These are phyloP conservation scores for Xestia xanthographa DNA, from an alignment of 2,888 invertebrate genomes.

Conservation along the genomic window DNA sequence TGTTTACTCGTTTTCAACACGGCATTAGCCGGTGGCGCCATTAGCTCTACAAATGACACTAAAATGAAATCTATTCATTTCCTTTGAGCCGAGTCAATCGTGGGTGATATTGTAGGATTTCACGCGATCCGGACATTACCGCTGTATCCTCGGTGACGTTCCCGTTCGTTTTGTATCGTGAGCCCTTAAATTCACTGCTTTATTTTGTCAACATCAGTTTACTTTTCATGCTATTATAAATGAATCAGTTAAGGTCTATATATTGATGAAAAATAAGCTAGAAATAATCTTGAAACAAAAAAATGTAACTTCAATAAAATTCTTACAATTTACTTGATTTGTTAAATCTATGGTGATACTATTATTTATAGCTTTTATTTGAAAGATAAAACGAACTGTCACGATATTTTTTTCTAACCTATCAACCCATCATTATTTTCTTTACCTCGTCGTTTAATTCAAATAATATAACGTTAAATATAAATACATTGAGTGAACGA, in stretches of 20 bases:
- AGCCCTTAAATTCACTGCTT: constrained; percentile 62
- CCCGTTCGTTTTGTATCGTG: constrained; percentile 68
- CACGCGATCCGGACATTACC: constrained; percentile 89
- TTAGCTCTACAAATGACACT: constrained; percentile 90
- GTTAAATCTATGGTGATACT: neutral
- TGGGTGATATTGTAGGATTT: constrained; percentile 86
- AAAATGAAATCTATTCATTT: constrained; percentile 91
- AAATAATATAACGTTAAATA: constrained; percentile 4
- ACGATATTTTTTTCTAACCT: neutral
- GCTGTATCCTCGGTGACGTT: constrained; percentile 71
- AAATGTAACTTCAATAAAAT: neutral
- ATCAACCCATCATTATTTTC: neutral
- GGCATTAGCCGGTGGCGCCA: constrained; percentile 85
- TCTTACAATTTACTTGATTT: neutral
- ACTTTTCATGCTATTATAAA: constrained; percentile 51
- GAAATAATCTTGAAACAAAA: neutral
- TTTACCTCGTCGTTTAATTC: neutral
- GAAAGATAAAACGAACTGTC: too few species aligned
- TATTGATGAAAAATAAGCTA: neutral
- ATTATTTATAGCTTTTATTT: neutral
- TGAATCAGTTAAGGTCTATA: constrained; percentile 36
- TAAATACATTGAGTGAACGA: constrained; percentile 13
- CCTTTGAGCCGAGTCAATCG: constrained; percentile 88
- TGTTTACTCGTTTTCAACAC: constrained; percentile 79
- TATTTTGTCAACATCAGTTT: constrained; percentile 54